Percentiles rank a stretch among this genome's conserved stretches.
These are phyloP conservation scores for Drosophila silvestris DNA, from an alignment of 2,888 invertebrate genomes.

Conservation along the genomic window DNA sequence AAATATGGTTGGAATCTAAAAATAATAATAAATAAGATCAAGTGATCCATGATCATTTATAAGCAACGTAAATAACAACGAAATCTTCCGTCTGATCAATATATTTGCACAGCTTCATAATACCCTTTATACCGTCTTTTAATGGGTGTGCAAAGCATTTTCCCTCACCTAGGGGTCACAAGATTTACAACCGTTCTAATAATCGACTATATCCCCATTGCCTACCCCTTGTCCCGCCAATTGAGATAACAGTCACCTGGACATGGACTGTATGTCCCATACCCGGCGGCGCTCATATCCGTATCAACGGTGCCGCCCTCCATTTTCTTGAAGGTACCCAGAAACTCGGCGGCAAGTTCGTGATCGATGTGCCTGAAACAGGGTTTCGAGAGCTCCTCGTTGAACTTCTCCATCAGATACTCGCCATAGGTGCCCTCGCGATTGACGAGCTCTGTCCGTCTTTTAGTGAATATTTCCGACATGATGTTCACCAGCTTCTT, in stretches of 20 bases:
- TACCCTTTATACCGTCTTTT: neutral
- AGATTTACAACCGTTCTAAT: too few relatives aligned
- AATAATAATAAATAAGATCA: too few relatives aligned
- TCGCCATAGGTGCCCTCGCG: slow-evolving; percentile 64
- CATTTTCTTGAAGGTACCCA: slow-evolving; percentile 87
- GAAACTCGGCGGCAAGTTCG: slow-evolving; percentile 85
- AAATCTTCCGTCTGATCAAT: neutral
- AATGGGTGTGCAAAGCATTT: neutral
- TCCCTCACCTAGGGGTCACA: neutral
- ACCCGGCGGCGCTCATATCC: slow-evolving; percentile 88
- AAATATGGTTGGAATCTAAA: too few relatives aligned
- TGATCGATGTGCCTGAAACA: slow-evolving; percentile 76
- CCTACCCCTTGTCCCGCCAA: slow-evolving; percentile 91
- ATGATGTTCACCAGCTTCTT: slow-evolving; percentile 75
- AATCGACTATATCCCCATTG: neutral
- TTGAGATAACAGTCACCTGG: slow-evolving; percentile 89
- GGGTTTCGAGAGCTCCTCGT: slow-evolving; percentile 32
- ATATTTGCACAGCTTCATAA: neutral
- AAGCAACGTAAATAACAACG: neutral
- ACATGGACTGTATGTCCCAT: slow-evolving; percentile 88
- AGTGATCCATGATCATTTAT: neutral
- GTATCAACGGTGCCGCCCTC: slow-evolving; percentile 71
- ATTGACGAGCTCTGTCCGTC: slow-evolving; percentile 60
- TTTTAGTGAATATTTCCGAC: slow-evolving; percentile 73
- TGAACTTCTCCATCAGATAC: slow-evolving; percentile 64